Conservation (phyloP, 2,888 invertebrate species). For the Archips crataeganus region DNA sequence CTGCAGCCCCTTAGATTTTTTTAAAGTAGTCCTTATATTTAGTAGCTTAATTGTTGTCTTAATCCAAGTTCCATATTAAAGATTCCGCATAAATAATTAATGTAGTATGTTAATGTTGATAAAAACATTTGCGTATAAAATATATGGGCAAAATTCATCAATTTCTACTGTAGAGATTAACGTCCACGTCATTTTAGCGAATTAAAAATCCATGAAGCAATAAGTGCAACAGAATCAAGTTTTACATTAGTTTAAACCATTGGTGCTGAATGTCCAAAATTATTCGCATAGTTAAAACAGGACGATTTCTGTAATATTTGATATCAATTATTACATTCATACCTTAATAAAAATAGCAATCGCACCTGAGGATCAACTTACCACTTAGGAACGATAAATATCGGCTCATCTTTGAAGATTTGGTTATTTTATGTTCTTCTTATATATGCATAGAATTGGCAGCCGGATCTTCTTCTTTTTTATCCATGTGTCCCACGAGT, state of each 20-base stretch:
- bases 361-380: constrained; percentile 29
- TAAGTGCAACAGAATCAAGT: not conserved
- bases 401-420: constrained; percentile 26
- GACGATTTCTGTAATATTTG: not conserved
- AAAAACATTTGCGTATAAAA: too few relatives aligned
- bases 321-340: not conserved
- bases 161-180: not conserved
- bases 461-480: constrained; percentile 34
- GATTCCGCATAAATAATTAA: too few relatives aligned
- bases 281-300: not conserved
- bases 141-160: not conserved
- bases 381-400: constrained; percentile 26
- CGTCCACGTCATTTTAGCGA: not conserved
- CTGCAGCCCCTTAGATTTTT: not conserved
- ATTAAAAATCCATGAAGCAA: not conserved
- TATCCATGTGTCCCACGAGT: constrained; percentile 28
- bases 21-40: not conserved
- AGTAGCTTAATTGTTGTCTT: not conserved
- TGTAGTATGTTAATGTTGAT: too few relatives aligned
- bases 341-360: constrained; percentile 25
- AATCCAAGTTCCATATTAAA: not conserved
- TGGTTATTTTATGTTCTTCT: constrained; percentile 31
- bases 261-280: not conserved
- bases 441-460: constrained; percentile 22
- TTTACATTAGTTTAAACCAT: not conserved